Conservation (phyloP, 2,888 invertebrate species). For the Selenia dentaria region DNA sequence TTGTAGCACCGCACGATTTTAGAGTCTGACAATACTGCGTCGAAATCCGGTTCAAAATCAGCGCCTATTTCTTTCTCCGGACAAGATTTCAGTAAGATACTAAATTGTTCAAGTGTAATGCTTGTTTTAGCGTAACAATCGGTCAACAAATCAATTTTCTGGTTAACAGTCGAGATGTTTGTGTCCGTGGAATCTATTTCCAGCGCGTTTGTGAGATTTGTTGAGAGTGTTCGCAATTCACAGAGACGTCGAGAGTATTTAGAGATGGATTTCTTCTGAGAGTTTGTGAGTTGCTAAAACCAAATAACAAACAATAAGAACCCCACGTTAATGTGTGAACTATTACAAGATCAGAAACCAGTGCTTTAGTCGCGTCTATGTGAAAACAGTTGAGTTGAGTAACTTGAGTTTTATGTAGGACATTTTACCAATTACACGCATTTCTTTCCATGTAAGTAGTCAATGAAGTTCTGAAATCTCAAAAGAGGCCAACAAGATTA, state of each 20-base stretch:
- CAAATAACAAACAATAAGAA: background rate
- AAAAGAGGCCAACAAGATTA: too few species aligned
- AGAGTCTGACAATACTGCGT: slow-evolving; percentile 62
- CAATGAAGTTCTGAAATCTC: too few species aligned
- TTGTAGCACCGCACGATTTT: slow-evolving; percentile 65
- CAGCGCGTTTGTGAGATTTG: slow-evolving; percentile 61
- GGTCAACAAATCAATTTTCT: slow-evolving; percentile 66
- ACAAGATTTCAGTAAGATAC: slow-evolving; percentile 85
- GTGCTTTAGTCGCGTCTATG: too few species aligned
- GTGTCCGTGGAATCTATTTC: slow-evolving; percentile 52
- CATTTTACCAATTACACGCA: too few species aligned
- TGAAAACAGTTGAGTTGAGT: too few species aligned
- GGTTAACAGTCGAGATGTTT: slow-evolving; percentile 59
- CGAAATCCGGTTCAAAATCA: slow-evolving; percentile 63
- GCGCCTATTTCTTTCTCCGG: slow-evolving; percentile 55
- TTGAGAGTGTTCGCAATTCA: slow-evolving; percentile 79
- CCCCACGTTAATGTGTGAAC: background rate
- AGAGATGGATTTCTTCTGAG: slow-evolving; percentile 86
- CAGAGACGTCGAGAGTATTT: slow-evolving; percentile 84
- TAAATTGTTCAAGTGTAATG: slow-evolving; percentile 87
- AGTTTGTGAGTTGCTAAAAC: slow-evolving; percentile 85
- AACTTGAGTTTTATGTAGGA: too few species aligned
- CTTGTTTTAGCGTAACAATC: slow-evolving; percentile 77
- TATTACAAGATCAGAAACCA: too few species aligned
- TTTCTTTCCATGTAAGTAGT: too few species aligned